Evolutionary conservation across 2,888 invertebrate genomes (phyloP).

Genomic region (Drosophila imparisetae): DNA sequence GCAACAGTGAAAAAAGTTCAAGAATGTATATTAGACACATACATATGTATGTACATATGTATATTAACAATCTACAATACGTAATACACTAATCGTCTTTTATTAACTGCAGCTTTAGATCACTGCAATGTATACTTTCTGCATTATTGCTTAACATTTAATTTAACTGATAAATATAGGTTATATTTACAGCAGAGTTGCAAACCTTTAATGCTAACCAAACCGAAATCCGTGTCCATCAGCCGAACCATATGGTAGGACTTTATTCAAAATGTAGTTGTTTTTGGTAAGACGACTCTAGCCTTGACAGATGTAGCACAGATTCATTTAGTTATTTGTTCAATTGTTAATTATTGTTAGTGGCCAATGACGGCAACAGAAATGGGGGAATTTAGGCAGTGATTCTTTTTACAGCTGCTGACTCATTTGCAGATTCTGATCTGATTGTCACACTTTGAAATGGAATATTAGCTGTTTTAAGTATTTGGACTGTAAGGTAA

Average conservation of each 20-base stretch:
- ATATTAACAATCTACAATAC: conserved; percentile 4
- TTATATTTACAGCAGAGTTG: not conserved
- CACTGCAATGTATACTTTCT: not conserved
- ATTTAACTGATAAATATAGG: not conserved
- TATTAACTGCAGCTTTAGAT: not conserved
- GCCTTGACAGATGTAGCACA: conserved; percentile 1
- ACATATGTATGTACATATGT: too few relatives aligned
- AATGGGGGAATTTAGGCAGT: not conserved
- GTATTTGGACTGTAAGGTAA: not conserved
- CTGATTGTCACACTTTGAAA: not conserved
- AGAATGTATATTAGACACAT: conserved; percentile 4
- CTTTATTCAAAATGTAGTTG: not conserved
- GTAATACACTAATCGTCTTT: conserved; percentile 8
- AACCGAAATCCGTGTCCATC: not conserved
- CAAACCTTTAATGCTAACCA: not conserved
- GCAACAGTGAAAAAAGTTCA: conserved; percentile 15
- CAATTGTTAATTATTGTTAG: conserved; percentile 24
- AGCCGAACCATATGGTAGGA: too few relatives aligned
- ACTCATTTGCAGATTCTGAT: conserved; percentile 14
- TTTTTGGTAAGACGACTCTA: not conserved
- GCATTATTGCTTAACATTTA: not conserved
- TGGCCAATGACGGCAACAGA: conserved; percentile 9
- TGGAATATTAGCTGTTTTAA: not conserved
- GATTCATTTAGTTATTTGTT: not conserved
- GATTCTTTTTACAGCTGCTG: conserved; percentile 16